Conservation (phyloP, 1,140 invertebrate species). For the Pararge aegeria region DNA sequence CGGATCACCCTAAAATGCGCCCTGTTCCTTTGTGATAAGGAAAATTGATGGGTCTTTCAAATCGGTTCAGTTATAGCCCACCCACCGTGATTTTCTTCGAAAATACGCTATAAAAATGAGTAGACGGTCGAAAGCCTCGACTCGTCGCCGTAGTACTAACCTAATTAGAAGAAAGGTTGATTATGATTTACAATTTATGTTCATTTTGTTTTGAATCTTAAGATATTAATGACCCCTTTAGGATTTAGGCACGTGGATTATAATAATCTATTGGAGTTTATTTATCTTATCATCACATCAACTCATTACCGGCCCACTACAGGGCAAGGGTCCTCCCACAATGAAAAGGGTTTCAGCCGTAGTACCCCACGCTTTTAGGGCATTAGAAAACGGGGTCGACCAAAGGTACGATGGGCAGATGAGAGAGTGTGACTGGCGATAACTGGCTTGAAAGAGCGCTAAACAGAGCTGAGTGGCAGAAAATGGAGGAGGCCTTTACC, state of each 20-base stretch:
- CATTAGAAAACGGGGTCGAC: too few species aligned
- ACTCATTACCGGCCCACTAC: too few species aligned
- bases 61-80: conserved; percentile 35
- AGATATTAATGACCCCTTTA: background rate
- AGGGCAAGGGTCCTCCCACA: too few species aligned
- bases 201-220: background rate
- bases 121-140: conserved; percentile 22
- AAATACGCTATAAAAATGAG: conserved; percentile 56
- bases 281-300: too few species aligned
- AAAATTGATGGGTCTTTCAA: background rate
- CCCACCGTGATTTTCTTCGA: conserved; percentile 58
- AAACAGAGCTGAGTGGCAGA: too few species aligned
- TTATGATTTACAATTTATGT: conserved; percentile 9
- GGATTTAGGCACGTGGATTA: background rate
- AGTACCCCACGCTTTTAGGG: too few species aligned
- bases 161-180: conserved; percentile 16
- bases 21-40: conserved; percentile 26
- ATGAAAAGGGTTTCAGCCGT: too few species aligned
- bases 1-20: conserved; percentile 18
- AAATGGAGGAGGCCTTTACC: too few species aligned
- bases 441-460: too few species aligned
- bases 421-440: too few species aligned
- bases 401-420: too few species aligned
- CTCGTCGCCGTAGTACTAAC: conserved; percentile 12
- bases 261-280: background rate